Evolutionary conservation across 30 jellyfish, hydroid and myxozoan species (phyloP), one percentile per base, ranked within the genome.

Genomic region (Aurelia coerulea): DNA sequence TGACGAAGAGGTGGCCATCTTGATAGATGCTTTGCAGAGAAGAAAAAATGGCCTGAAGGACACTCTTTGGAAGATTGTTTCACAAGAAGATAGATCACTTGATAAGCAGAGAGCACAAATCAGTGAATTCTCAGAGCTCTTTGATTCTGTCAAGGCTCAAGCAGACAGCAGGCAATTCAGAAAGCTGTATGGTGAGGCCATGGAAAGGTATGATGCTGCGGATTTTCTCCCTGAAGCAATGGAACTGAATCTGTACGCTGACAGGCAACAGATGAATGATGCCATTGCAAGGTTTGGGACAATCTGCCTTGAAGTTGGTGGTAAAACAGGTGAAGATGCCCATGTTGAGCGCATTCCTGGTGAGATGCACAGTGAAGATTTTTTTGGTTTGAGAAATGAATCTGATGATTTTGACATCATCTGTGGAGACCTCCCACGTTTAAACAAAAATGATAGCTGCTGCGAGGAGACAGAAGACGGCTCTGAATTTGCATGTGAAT

Each of bases 21-120:
- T 68, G 58, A 32, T 58, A 10, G 86, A 50, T 31, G 65, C 65
- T 56, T 52, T 83, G 74, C 15, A 11, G 80, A 8, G 62, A 71
- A 71, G 92, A 62, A 83, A 71, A 60, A 69, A 41, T 3, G 52
- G 18, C 9, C 52, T 54, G 73, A 41, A 68, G 73, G 86, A 83
- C 42, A 35, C 65, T 4, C 50, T 72, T 69, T 34, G 78, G 75
- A 13, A 78, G 29, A 63, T 78, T n/a, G 78, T 78, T 13, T 65
- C 73, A 23, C 29, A 65, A 70, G 80, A 69, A 41, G 80, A 41
- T 14, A 17, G 10, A 10, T 34, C 19, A 17, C 41, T 67, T 13
- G 63, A 42, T 39, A 62, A 42, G 23, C 64, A 70, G 86, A 78
- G 23, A 71, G 75, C 62, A 1, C 14, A 56, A 51, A 62, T 78